Percentiles rank a stretch among this genome's conserved stretches.
Conservation (phyloP, 1,140 invertebrate genomes). For the Rhynchophorus ferrugineus region DNA sequence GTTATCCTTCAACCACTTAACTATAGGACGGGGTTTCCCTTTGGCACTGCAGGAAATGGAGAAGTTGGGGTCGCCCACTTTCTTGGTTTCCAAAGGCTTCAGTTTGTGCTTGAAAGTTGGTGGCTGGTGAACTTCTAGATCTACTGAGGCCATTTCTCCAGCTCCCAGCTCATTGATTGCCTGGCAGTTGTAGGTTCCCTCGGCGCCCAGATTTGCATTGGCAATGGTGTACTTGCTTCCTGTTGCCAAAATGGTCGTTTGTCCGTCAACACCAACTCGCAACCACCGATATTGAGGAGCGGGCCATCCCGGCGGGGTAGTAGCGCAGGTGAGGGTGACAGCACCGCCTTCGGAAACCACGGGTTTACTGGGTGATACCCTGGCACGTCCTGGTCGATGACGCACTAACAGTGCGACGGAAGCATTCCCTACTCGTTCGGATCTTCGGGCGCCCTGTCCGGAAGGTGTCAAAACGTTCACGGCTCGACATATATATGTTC, state of each 20-base stretch:
- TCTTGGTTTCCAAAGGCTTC: conserved; percentile 71
- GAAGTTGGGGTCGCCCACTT: conserved; percentile 74
- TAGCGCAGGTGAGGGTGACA: conserved; percentile 77
- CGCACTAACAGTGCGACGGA: conserved; percentile 72
- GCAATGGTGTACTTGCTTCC: conserved; percentile 78
- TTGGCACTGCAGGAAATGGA: conserved; percentile 74
- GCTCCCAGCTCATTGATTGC: conserved; percentile 82
- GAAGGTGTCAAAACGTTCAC: conserved; percentile 71
- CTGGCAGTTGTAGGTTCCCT: conserved; percentile 84
- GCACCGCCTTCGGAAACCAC: conserved; percentile 76
- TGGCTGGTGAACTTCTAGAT: conserved; percentile 77
- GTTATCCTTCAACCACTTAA: conserved; percentile 82
- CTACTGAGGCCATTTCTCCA: conserved; percentile 72
- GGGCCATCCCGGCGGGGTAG: conserved; percentile 82
- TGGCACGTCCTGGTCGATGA: conserved; percentile 79
- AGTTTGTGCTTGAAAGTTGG: conserved; percentile 75
- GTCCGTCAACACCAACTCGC: conserved; percentile 56
- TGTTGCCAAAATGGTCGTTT: conserved; percentile 57
- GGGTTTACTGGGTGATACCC: conserved; percentile 74
- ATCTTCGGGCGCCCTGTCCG: conserved; percentile 49
- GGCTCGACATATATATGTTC: conserved; percentile 79
- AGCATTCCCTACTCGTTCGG: conserved; percentile 63
- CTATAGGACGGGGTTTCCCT: conserved; percentile 76
- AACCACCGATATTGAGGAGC: conserved; percentile 84
- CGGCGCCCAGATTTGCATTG: conserved; percentile 71